Base-by-base conservation (phyloP, 2,113 vertebrate genomes). In the Herpetotheres cachinnans region DNA sequence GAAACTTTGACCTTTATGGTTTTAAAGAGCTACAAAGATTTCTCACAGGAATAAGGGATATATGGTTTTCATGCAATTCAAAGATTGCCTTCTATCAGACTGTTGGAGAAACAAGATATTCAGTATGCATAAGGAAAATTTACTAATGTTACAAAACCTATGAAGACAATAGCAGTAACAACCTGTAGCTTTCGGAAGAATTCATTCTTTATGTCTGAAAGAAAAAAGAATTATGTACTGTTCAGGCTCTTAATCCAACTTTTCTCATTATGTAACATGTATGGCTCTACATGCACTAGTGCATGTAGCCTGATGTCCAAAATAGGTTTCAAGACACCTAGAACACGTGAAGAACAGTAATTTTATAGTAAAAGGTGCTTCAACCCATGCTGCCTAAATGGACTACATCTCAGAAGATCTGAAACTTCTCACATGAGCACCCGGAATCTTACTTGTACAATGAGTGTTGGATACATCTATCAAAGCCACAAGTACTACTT, bases 1-100 rank as follows among this genome's bases (percentile, higher is more conserved):
- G 81, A 73, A 93, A 90, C 69, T 94, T 63, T 93, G 78, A 90
- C 85, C 89, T 97, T 94, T 88, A 83, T 76, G 76, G 65, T 59
- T 95, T 90, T 90, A 38, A 92, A 95, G 81, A 94, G 50, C 44
- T 77, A 38, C 19, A 73, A 58, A 11, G 2, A 89, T 91, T 88
- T 95, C 81, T 96, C 85, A 77, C 50, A 95, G 86, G 76, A 95
- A 50, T 42, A 78, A 89, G 54, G 27, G 46, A 56, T 17, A 82
- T 58, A 47, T 46, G 5, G 5, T 0, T 27, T 59, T 50, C 65
- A 36, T 77, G 38, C 71, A 89, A 83, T 66, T 78, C 85, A 91
- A 46, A 62, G 20, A 74, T 7, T 59, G 58, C 7, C 38, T 34
- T 88, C 79, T 85, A n/a, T 49, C 44, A 95, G 54, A 34, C 46